A percentile compares a stretch with the other conserved stretches of the same genome.
Evolutionary conservation across 2,113 vertebrate species (phyloP).

Genomic region (Gymnobelideus leadbeateri): DNA sequence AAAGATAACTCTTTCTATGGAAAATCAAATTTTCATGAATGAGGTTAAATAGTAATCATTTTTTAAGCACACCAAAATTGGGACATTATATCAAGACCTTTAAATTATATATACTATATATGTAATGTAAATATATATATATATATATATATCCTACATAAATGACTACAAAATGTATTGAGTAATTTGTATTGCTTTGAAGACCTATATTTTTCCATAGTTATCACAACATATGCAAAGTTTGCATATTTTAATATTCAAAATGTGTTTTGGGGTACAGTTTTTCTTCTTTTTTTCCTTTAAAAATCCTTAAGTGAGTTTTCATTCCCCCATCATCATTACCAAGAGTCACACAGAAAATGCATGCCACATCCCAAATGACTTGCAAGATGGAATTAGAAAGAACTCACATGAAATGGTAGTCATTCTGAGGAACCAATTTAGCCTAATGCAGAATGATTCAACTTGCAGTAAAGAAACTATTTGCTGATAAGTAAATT

Average conservation of each 20-base stretch:
- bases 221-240: constrained; percentile 13
- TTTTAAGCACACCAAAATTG: neutral
- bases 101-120: neutral
- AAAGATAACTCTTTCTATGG: neutral
- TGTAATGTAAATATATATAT: neutral
- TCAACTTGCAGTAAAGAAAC: neutral
- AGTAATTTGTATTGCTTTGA: neutral
- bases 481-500: neutral
- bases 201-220: neutral
- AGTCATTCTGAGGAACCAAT: neutral
- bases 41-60: neutral
- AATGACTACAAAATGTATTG: neutral
- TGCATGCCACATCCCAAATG: neutral
- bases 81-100: neutral
- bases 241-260: constrained; percentile 22
- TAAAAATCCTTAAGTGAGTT: constrained; percentile 25
- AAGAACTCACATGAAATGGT: neutral
- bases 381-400: neutral
- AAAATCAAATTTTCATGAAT: neutral
- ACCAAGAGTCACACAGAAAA: neutral
- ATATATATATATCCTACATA: neutral
- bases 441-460: neutral
- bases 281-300: neutral
- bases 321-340: neutral
- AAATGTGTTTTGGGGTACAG: neutral